Conservation (phyloP, 2,888 invertebrate species). For the Eudemis profundana region DNA sequence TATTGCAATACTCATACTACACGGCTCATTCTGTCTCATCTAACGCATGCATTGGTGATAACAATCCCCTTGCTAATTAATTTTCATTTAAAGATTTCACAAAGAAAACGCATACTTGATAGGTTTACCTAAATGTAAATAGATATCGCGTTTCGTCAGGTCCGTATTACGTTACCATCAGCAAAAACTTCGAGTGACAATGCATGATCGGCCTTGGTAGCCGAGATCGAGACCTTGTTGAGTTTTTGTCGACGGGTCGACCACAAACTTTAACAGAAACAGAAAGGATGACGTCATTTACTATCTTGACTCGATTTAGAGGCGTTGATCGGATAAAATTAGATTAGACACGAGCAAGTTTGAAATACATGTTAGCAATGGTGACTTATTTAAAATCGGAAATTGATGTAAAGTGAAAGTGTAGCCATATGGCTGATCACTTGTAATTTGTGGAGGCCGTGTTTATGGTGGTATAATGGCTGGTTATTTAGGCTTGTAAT, state of each 20-base stretch:
- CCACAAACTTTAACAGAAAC: conserved; percentile 35
- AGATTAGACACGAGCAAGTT: conserved; percentile 4
- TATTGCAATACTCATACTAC: neutral
- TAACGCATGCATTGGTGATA: neutral
- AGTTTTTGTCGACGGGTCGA: conserved; percentile 32
- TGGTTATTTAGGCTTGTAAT: conserved; percentile 30
- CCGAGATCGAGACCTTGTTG: conserved; percentile 37
- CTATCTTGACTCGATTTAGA: conserved; percentile 15
- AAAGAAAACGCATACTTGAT: conserved; percentile 32
- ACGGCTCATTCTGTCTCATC: neutral
- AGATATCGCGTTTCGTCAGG: conserved; percentile 36
- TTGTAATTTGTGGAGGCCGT: conserved; percentile 20
- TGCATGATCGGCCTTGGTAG: conserved; percentile 38
- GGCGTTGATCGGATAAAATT: neutral
- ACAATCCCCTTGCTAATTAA: neutral
- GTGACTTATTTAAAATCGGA: conserved; percentile 15
- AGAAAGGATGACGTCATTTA: conserved; percentile 39
- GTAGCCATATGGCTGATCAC: conserved; percentile 23
- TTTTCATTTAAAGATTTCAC: conserved; percentile 19
- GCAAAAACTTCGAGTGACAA: conserved; percentile 39
- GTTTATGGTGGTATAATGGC: conserved; percentile 36
- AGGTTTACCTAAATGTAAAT: conserved; percentile 33
- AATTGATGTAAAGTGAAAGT: conserved; percentile 35
- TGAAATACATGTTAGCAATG: conserved; percentile 3
- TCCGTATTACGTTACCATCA: conserved; percentile 26